Evolutionary conservation across 2,113 vertebrate species (phyloP).

Genomic region (Anguilla rostrata): DNA sequence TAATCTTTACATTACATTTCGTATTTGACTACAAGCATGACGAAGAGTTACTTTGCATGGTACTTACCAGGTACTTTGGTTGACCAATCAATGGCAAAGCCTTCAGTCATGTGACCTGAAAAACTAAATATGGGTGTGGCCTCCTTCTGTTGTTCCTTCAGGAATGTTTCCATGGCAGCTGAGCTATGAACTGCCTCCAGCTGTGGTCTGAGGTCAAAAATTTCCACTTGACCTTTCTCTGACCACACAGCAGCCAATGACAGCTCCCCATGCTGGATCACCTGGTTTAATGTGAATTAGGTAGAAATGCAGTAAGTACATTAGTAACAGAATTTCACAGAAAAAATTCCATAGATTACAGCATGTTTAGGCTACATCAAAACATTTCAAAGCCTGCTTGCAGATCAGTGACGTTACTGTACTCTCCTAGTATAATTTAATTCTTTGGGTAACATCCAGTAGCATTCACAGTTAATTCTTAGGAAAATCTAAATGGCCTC

Average conservation of each 20-base stretch:
- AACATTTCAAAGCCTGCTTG: neutral
- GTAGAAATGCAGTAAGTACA: neutral
- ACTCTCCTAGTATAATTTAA: no score
- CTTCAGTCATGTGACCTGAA: constrained; percentile 85
- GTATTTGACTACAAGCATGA: neutral
- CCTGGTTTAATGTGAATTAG: constrained; percentile 54
- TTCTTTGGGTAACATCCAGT: no score
- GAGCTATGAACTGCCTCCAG: constrained; percentile 78
- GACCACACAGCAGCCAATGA: constrained; percentile 83
- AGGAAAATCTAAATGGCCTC: no score
- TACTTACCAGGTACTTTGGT: constrained; percentile 76
- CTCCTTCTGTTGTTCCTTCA: constrained; percentile 75
- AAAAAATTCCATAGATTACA: neutral
- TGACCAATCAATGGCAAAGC: constrained; percentile 88
- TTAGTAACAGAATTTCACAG: no score
- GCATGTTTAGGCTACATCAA: neutral
- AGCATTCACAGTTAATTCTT: no score
- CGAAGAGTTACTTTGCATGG: neutral
- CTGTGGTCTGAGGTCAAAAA: constrained; percentile 76
- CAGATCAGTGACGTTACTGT: neutral
- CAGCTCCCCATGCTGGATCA: constrained; percentile 65
- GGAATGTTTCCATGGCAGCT: constrained; percentile 72
- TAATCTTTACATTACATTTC: neutral
- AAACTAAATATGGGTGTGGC: constrained; percentile 79
- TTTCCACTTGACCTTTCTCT: constrained; percentile 85